These are phyloP conservation scores for Mobula hypostoma DNA, from an alignment of 2,113 vertebrate genomes.

Conservation along the genomic window DNA sequence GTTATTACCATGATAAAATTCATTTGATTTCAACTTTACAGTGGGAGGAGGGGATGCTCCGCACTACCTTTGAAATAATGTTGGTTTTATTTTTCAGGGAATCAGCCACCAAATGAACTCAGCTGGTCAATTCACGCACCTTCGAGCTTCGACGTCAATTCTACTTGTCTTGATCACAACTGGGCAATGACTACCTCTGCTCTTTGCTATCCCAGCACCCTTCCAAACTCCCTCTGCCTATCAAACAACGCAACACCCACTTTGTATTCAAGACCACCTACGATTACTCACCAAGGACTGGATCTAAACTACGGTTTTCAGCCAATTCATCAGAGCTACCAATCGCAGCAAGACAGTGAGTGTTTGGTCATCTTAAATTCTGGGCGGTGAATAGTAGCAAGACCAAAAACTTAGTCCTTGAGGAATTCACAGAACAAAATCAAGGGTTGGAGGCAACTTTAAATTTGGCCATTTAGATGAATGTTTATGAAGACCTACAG, in stretches of 20 bases:
- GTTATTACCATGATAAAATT: not conserved
- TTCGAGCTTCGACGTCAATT: not conserved
- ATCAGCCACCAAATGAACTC: not conserved
- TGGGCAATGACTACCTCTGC: not conserved
- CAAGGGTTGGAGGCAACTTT: not conserved
- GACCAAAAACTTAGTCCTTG: not conserved
- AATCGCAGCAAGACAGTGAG: not conserved
- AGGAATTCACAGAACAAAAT: not conserved
- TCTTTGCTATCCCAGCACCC: not conserved
- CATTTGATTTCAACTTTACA: not conserved
- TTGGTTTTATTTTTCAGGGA: not conserved
- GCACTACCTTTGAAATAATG: not conserved
- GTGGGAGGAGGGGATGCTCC: not conserved
- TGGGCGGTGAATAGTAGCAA: not conserved
- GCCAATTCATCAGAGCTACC: not conserved
- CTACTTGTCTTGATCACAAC: not conserved
- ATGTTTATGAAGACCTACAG: not conserved
- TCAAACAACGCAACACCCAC: not conserved
- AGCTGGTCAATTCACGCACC: not conserved
- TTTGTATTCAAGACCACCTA: not conserved
- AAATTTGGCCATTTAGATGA: not conserved
- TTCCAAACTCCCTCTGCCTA: not conserved
- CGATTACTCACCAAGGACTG: not conserved
- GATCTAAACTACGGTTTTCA: not conserved
- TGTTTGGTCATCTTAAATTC: not conserved